Base-by-base conservation (phyloP, 2,113 vertebrate genomes). In the Urocolius indicus region DNA sequence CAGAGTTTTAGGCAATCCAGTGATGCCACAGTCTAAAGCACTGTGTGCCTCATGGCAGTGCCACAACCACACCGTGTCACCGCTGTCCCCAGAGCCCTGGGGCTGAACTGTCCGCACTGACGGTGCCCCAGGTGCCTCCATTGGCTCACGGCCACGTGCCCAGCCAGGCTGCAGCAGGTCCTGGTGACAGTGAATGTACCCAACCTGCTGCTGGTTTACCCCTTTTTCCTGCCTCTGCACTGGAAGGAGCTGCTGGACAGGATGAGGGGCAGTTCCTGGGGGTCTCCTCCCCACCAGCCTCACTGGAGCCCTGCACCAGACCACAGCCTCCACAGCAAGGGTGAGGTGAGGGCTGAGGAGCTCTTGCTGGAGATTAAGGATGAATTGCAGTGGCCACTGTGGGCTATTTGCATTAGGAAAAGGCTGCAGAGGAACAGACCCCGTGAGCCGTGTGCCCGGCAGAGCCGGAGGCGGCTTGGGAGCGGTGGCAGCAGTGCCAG, bases 141-240 rank as follows among this genome's bases (percentile, higher is more conserved):
- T 18, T 3, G 0, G n/a, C 69, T 61, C 10, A 8, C 1, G 11
- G 67, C 12, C 2, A 0, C 1, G 0, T 27, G 38, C 26, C 55
- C 2, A 0, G 59, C 26, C 2, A 1, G 32, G 55, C 48, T 46
- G 48, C 1, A 1, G 23, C 6, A 8, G 48, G 23, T 6, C 6
- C 55, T 49, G 49, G 65, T 5, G 49, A 24, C 3, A 34, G 6
- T 24, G n/a, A 57, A 24, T 1, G 1, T 32, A 7, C 21, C 57
- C 5, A 15, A 5, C 65, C 65, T 26, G 7, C 36, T 78, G 30
- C 51, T 10, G 5, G 11, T 57, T 34, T 9, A 32, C 13, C 41
- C 34, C 43, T 19, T 41, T 34, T 29, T 49, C 93, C 71, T 93
- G 97, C 58, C 97, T 97, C 89, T 24, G 30, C 29, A 24, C 36